Conservation (phyloP, 2,113 vertebrate genomes). For the Hipposideros armiger region DNA sequence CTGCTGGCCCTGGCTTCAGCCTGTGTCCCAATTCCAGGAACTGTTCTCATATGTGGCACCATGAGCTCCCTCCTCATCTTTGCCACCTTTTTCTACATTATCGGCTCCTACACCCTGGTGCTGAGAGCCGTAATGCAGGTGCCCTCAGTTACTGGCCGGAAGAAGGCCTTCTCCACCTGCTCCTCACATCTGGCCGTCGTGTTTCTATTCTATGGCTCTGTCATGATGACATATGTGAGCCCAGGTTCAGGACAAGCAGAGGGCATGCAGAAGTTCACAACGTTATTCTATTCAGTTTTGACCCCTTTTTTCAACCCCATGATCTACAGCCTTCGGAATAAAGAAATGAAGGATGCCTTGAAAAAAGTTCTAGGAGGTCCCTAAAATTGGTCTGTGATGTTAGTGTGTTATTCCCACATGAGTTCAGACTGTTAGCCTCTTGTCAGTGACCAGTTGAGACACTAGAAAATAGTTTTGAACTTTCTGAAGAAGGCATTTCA, state of each 20-base stretch:
- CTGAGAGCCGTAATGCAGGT: slow-evolving; percentile 69
- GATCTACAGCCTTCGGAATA: slow-evolving; percentile 81
- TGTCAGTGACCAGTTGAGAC: neutral
- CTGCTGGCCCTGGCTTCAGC: slow-evolving; percentile 73
- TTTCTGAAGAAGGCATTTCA: neutral
- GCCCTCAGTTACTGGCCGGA: slow-evolving; percentile 65
- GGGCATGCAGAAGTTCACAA: slow-evolving; percentile 81
- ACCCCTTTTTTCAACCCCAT: slow-evolving; percentile 82
- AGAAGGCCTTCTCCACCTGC: slow-evolving; percentile 81
- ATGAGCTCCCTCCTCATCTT: slow-evolving; percentile 81
- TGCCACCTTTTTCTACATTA: slow-evolving; percentile 78
- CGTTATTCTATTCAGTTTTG: slow-evolving; percentile 80
- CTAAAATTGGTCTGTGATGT: slow-evolving; percentile 1
- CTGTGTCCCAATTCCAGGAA: slow-evolving; percentile 75
- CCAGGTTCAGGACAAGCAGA: slow-evolving; percentile 74
- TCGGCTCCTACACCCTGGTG: slow-evolving; percentile 76
- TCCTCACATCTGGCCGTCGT: slow-evolving; percentile 79
- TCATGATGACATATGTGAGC: slow-evolving; percentile 81
- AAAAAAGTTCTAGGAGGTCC: slow-evolving; percentile 66
- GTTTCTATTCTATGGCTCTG: slow-evolving; percentile 78
- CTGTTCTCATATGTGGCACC: slow-evolving; percentile 75
- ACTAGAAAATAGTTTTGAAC: neutral
- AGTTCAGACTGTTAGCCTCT: neutral
- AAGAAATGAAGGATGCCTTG: slow-evolving; percentile 80
- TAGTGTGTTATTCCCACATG: neutral